Conservation (phyloP, 1,140 invertebrate species). For the Lucilia cuprina region DNA sequence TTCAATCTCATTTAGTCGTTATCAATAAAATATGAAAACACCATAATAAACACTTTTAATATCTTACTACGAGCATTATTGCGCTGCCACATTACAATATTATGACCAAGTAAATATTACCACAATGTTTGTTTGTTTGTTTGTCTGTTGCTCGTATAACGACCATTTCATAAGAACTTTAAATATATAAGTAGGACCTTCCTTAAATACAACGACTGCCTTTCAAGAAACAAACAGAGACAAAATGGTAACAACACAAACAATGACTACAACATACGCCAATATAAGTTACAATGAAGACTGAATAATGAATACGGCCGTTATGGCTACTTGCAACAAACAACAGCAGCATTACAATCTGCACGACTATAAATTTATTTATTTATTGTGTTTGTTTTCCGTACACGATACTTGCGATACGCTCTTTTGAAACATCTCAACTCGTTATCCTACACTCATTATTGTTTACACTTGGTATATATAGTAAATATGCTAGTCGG, state of each 20-base stretch:
- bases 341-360: not conserved
- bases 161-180: not conserved
- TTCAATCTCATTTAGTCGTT: not conserved
- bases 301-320: not conserved
- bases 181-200: no score
- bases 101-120: no score
- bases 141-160: no score
- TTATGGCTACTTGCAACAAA: not conserved
- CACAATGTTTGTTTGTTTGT: not conserved
- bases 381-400: constrained; percentile 31
- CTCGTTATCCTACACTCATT: constrained; percentile 28
- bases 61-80: not conserved
- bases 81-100: no score
- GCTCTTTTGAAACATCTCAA: constrained; percentile 19
- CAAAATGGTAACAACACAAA: not conserved
- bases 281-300: not conserved
- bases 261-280: not conserved
- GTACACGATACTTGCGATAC: constrained; percentile 16
- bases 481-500: not conserved
- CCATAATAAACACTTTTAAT: constrained; percentile 20
- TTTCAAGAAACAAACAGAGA: not conserved
- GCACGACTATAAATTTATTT: constrained; percentile 32
- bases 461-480: constrained; percentile 28
- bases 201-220: not conserved
- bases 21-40: not conserved